Percentiles rank a stretch among this genome's conserved stretches.
These are phyloP conservation scores for Conopomorpha cramerella DNA, from an alignment of 1,140 invertebrate genomes.

Conservation along the genomic window DNA sequence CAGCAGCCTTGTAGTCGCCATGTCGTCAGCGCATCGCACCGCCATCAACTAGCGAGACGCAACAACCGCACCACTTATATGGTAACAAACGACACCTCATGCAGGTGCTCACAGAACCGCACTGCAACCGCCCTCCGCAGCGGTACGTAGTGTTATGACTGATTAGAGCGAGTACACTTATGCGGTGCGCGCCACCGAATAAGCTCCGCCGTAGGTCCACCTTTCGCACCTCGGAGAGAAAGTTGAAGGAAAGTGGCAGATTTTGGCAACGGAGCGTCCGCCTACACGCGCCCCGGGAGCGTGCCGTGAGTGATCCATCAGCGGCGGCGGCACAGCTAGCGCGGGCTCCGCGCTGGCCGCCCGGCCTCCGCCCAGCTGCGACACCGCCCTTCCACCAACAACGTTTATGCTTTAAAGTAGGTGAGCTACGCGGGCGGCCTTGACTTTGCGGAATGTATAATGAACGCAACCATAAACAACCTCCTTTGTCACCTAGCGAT, in stretches of 20 bases:
- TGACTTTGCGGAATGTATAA: too few relatives aligned
- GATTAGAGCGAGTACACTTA: constrained; percentile 52
- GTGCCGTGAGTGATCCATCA: constrained; percentile 51
- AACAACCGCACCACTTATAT: constrained; percentile 26
- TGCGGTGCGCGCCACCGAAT: constrained; percentile 51
- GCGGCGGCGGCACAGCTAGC: constrained; percentile 25
- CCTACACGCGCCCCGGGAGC: constrained; percentile 48
- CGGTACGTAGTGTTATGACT: too few relatives aligned
- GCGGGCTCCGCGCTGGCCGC: too few relatives aligned
- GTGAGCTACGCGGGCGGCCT: too few relatives aligned
- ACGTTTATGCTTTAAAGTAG: too few relatives aligned
- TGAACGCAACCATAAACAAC: too few relatives aligned
- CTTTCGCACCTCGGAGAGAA: constrained; percentile 59
- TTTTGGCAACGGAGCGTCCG: constrained; percentile 52
- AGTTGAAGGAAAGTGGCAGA: constrained; percentile 57
- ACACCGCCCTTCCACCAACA: too few relatives aligned
- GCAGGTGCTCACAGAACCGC: constrained; percentile 54
- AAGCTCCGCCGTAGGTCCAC: constrained; percentile 47
- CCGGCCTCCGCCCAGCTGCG: too few relatives aligned
- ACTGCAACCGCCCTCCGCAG: constrained; percentile 10
- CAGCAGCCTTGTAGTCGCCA: constrained; percentile 17
- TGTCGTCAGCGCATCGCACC: constrained; percentile 24
- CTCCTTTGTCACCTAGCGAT: too few relatives aligned
- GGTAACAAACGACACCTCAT: constrained; percentile 22
- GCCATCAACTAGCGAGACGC: too few relatives aligned